phyloP scores from a whole-genome alignment of 2,888 invertebrate genomes.

The Trichogramma dendrolimi region DNA sequence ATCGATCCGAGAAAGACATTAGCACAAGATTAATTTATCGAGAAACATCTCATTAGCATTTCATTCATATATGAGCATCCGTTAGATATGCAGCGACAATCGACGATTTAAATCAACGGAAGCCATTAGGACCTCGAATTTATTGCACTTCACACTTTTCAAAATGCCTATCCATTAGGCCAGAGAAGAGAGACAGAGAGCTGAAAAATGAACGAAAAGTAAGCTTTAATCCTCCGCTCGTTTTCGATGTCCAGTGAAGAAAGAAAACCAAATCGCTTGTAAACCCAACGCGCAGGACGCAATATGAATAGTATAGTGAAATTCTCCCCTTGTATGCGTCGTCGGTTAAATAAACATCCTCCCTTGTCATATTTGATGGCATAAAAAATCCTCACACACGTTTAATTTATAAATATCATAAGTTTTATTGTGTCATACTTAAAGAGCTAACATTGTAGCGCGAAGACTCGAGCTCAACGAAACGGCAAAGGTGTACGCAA shows the following conservation, averaged over 20 bases:
- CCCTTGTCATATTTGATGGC: slow-evolving; percentile 25
- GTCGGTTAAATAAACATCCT: slow-evolving; percentile 27
- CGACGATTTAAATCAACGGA: slow-evolving; percentile 10
- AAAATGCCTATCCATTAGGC: slow-evolving; percentile 23
- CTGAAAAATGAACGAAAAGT: slow-evolving; percentile 13
- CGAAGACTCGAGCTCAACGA: too few relatives aligned
- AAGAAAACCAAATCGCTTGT: slow-evolving; percentile 14
- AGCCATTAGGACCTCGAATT: slow-evolving; percentile 20
- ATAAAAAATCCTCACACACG: too few relatives aligned
- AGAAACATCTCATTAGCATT: slow-evolving; percentile 3
- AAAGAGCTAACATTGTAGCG: too few relatives aligned
- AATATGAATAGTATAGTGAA: not conserved
- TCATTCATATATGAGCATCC: not conserved
- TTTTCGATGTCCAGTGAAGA: slow-evolving; percentile 8
- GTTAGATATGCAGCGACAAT: not conserved
- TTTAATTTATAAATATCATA: too few relatives aligned
- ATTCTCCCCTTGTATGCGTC: slow-evolving; percentile 7
- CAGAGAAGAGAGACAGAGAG: slow-evolving; percentile 24
- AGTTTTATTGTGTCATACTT: too few relatives aligned
- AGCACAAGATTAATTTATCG: too few relatives aligned
- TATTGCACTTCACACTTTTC: slow-evolving; percentile 20
- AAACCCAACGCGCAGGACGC: slow-evolving; percentile 11
- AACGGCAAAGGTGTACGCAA: too few relatives aligned
- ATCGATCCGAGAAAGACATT: too few relatives aligned
- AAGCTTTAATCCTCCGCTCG: slow-evolving; percentile 18